Evolutionary conservation across 2,797 vertebrate genomes (phyloP).

Genomic region (Champsocephalus gunnari): DNA sequence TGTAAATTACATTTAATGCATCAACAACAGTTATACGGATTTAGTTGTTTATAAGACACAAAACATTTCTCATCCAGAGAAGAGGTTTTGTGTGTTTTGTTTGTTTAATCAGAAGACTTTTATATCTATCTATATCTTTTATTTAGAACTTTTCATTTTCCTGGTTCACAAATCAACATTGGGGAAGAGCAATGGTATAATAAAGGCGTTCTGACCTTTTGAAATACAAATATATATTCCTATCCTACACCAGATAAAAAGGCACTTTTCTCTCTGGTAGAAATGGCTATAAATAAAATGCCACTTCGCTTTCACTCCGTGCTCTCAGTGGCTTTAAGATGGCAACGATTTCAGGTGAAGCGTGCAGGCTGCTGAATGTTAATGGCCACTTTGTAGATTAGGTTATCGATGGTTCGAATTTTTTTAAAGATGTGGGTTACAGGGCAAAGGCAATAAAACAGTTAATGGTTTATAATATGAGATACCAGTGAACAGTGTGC

Average conservation of each 20-base stretch:
- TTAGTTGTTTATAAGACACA: too few relatives aligned
- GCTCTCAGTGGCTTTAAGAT: not conserved
- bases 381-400: conserved; percentile 1
- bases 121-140: too few relatives aligned
- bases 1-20: not conserved
- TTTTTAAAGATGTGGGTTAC: conserved; percentile 5
- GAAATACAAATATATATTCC: not conserved
- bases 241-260: not conserved
- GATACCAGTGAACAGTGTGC: not conserved
- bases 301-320: not conserved
- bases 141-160: too few relatives aligned
- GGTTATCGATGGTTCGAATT: not conserved
- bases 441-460: not conserved
- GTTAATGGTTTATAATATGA: not conserved
- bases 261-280: not conserved
- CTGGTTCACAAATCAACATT: too few relatives aligned
- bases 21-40: too few relatives aligned
- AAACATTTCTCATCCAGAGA: not conserved
- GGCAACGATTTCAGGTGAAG: not conserved
- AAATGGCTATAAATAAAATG: not conserved
- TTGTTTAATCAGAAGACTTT: too few relatives aligned
- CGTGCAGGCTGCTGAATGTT: not conserved
- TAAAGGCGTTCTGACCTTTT: not conserved
- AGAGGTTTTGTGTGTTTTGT: not conserved
- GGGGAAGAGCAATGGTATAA: not conserved